Evolutionary conservation across 2,113 vertebrate species (phyloP).

Genomic region (Sus scrofa): DNA sequence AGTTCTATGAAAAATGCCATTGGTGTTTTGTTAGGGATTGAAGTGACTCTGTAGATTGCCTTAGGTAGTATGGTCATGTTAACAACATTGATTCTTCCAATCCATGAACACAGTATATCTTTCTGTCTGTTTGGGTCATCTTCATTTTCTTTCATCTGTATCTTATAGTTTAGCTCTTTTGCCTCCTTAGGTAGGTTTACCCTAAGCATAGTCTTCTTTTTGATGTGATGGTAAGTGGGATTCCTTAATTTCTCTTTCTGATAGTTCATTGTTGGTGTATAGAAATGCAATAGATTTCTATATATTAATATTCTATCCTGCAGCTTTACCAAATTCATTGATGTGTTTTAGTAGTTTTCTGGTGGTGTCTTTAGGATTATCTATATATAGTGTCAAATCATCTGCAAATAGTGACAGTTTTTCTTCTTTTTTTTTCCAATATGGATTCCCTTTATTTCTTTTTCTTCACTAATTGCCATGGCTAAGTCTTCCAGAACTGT

Average conservation of each 20-base stretch:
- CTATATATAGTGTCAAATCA: not conserved
- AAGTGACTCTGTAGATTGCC: not conserved
- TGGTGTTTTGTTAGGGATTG: not conserved
- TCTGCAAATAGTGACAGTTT: not conserved
- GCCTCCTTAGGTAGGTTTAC: not conserved
- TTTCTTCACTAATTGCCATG: not conserved
- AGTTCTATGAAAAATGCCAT: not conserved
- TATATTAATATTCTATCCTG: not conserved
- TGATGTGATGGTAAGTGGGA: not conserved
- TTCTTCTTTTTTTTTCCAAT: not conserved
- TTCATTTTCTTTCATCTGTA: not conserved
- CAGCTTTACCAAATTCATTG: not conserved
- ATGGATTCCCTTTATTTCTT: not conserved
- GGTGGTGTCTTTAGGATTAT: not conserved
- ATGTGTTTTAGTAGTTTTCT: not conserved
- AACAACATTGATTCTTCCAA: not conserved
- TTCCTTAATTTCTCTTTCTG: not conserved
- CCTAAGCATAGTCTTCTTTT: not conserved
- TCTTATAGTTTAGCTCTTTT: not conserved
- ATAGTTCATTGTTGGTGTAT: not conserved
- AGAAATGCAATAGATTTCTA: not conserved
- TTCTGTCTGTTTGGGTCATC: not conserved
- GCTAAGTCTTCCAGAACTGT: not conserved
- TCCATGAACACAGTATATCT: not conserved
- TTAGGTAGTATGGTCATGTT: not conserved